These are phyloP conservation scores for Phengaris alcon DNA, from an alignment of 2,888 invertebrate genomes.

Conservation along the genomic window DNA sequence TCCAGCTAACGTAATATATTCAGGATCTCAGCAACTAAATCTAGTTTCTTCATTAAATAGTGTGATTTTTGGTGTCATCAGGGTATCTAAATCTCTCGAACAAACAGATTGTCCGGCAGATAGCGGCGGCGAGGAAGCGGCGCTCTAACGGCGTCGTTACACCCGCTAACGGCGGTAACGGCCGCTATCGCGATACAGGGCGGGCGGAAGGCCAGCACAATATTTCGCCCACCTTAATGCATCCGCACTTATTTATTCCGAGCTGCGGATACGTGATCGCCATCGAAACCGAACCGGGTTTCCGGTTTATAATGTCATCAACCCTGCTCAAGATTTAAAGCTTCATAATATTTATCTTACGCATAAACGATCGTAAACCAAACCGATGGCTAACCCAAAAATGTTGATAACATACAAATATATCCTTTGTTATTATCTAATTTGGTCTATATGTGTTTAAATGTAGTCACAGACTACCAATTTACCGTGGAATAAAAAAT, in stretches of 20 bases:
- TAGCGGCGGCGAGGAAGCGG: constrained; percentile 54
- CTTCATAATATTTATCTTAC: constrained; percentile 1
- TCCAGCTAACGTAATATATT: too few relatives aligned
- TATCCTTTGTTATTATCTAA: too few relatives aligned
- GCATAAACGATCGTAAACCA: not conserved
- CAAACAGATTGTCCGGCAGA: constrained; percentile 43
- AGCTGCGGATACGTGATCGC: constrained; percentile 60
- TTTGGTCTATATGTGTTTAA: too few relatives aligned
- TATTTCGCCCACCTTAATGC: constrained; percentile 71
- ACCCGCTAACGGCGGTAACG: constrained; percentile 55
- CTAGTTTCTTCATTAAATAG: constrained; percentile 3
- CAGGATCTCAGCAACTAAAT: not conserved
- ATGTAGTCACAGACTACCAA: too few relatives aligned
- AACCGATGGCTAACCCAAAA: not conserved
- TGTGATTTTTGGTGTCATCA: constrained; percentile 15
- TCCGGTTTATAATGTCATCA: constrained; percentile 29
- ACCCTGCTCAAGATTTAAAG: not conserved
- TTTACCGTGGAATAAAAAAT: too few relatives aligned
- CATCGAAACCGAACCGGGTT: constrained; percentile 39
- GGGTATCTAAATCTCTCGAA: constrained; percentile 26
- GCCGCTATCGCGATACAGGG: constrained; percentile 63
- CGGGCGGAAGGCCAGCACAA: constrained; percentile 61
- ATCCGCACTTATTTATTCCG: constrained; percentile 76
- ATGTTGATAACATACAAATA: not conserved
- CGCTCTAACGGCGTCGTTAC: constrained; percentile 66